Evolutionary conservation across 2,888 invertebrate genomes (phyloP).

Genomic region (Helicoverpa assulta): DNA sequence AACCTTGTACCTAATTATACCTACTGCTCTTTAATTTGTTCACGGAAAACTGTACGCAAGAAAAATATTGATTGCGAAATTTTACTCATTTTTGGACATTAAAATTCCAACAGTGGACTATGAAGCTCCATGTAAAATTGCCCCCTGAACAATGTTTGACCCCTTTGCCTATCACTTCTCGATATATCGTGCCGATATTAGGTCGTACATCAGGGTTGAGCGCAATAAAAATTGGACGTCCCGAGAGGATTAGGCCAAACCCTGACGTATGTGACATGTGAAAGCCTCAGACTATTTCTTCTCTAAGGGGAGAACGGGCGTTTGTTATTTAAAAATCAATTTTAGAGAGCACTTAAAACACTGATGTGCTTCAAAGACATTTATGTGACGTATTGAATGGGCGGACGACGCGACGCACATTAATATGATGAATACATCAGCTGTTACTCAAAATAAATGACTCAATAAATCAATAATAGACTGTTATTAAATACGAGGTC

Average conservation of each 20-base stretch:
- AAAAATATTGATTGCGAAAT: slow-evolving; percentile 18
- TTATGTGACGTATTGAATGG: slow-evolving; percentile 70
- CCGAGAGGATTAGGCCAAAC: slow-evolving; percentile 87
- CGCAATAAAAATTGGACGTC: slow-evolving; percentile 88
- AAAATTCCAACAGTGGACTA: slow-evolving; percentile 37
- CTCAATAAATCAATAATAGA: slow-evolving; percentile 82
- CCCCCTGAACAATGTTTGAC: slow-evolving; percentile 72
- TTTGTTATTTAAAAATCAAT: slow-evolving; percentile 86
- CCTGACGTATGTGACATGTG: slow-evolving; percentile 87
- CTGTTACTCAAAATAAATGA: slow-evolving; percentile 77
- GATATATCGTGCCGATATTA: slow-evolving; percentile 84
- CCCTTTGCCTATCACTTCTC: slow-evolving; percentile 78
- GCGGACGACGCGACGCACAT: slow-evolving; percentile 67
- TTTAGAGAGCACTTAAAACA: slow-evolving; percentile 75
- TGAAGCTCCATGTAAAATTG: slow-evolving; percentile 38
- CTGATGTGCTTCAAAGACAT: slow-evolving; percentile 66
- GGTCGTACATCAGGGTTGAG: slow-evolving; percentile 84
- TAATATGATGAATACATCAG: slow-evolving; percentile 79
- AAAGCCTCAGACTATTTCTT: slow-evolving; percentile 84
- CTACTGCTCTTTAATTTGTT: slow-evolving; percentile 64
- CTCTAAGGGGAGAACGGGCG: slow-evolving; percentile 73
- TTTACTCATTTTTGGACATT: slow-evolving; percentile 35
- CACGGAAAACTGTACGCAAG: slow-evolving; percentile 5
- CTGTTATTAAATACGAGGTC: slow-evolving; percentile 79
- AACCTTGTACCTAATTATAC: slow-evolving; percentile 64